Conservation (phyloP, 2,888 invertebrate genomes). For the Campoplex nolae region DNA sequence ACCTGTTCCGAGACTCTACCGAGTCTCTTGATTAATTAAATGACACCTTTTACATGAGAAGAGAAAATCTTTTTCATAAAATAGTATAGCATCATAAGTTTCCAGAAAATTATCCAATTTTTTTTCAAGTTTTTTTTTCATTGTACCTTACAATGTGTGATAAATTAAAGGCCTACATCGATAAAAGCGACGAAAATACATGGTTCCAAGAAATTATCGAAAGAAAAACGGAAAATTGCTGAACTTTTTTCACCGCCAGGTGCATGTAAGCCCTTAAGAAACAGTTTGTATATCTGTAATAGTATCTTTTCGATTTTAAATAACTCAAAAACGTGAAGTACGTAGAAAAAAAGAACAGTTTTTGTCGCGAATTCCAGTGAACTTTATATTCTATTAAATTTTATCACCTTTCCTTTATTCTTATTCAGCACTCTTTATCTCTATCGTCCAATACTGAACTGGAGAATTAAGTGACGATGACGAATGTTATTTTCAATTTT, state of each 20-base stretch:
- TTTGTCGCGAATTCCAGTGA: not conserved
- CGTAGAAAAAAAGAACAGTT: not conserved
- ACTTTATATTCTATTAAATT: not conserved
- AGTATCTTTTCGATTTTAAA: not conserved
- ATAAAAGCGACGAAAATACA: too few species aligned
- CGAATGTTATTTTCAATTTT: not conserved
- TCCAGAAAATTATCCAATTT: not conserved
- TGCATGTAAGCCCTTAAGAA: too few species aligned
- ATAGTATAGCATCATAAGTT: not conserved
- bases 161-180: not conserved
- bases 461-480: not conserved
- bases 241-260: too few species aligned
- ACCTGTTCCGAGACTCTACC: too few species aligned
- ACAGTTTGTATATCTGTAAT: not conserved
- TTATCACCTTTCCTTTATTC: not conserved
- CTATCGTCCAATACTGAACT: not conserved
- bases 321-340: not conserved
- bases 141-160: too few species aligned
- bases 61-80: not conserved
- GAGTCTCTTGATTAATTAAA: too few species aligned
- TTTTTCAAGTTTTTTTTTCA: too few species aligned
- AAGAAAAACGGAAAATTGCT: too few species aligned
- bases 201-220: too few species aligned
- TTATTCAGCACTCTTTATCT: not conserved
- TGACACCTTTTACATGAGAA: not conserved